Percentiles rank a stretch among this genome's conserved stretches.
phyloP scores from a whole-genome alignment of 2,113 vertebrate genomes.

The Galeopterus variegatus region DNA sequence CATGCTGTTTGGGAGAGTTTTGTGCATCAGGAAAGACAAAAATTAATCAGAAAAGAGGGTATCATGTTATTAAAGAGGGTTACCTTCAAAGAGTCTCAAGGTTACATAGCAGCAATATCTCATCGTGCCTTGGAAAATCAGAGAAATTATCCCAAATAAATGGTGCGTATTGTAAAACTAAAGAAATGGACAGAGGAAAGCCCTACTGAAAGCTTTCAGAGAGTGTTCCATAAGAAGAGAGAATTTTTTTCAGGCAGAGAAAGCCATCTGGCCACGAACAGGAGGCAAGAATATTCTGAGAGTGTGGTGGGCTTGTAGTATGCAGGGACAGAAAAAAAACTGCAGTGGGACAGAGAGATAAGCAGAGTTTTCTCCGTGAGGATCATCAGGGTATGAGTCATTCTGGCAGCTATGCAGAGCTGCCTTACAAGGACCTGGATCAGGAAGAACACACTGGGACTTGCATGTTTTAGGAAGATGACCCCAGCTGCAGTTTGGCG shows the following conservation, averaged over 20 bases:
- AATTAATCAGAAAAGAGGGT: not conserved
- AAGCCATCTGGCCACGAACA: accelerated
- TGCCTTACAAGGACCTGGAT: accelerated
- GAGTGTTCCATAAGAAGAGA: not conserved
- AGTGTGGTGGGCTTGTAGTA: accelerated
- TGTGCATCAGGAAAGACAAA: not conserved
- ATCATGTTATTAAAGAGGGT: accelerated
- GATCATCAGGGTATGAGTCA: accelerated
- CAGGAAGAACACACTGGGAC: too few relatives aligned
- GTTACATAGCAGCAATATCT: not conserved
- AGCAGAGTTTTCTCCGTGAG: too few relatives aligned
- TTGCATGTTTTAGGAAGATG: not conserved
- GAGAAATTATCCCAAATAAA: not conserved
- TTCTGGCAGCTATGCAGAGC: not conserved
- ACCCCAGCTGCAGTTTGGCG: too few relatives aligned
- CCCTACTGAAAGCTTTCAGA: not conserved
- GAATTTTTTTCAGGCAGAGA: too few relatives aligned
- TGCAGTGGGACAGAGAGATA: not conserved
- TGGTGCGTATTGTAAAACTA: accelerated
- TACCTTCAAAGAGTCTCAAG: accelerated
- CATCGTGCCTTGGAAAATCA: not conserved
- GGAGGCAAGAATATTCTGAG: not conserved
- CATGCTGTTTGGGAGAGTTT: not conserved
- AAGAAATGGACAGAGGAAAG: not conserved
- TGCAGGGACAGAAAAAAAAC: not conserved